A percentile compares a stretch with the other conserved stretches of the same genome.
phyloP scores from a whole-genome alignment of 1,140 invertebrate species.

The Aphis gossypii region DNA sequence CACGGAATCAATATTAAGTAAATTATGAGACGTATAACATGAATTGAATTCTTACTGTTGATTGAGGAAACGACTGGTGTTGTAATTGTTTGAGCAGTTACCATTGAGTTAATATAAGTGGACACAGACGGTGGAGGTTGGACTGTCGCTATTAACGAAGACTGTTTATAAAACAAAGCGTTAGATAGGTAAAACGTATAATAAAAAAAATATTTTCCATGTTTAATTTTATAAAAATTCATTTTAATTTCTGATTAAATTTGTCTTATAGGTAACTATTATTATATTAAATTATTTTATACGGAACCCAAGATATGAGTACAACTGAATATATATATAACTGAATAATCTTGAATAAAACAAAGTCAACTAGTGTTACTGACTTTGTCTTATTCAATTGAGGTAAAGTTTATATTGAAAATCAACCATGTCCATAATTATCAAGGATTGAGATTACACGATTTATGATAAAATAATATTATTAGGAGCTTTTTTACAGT shows the following conservation, averaged over 20 bases:
- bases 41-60: not conserved
- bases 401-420: not conserved
- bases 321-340: too few relatives aligned
- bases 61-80: slow-evolving; percentile 35
- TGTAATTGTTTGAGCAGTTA: slow-evolving; percentile 38
- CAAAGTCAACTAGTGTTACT: too few relatives aligned
- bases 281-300: not conserved
- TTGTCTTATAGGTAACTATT: not conserved
- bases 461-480: not conserved
- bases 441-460: not conserved
- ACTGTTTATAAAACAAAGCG: not conserved
- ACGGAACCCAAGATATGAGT: too few relatives aligned
- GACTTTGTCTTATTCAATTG: not conserved
- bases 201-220: not conserved
- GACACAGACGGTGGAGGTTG: slow-evolving; percentile 15
- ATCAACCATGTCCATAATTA: not conserved
- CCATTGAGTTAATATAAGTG: slow-evolving; percentile 40
- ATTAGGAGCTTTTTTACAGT: too few relatives aligned
- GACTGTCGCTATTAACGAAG: slow-evolving; percentile 17
- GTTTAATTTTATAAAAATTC: not conserved
- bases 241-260: not conserved
- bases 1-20: not conserved
- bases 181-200: not conserved
- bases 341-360: too few relatives aligned
- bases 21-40: not conserved